Evolutionary conservation across 2,888 invertebrate species (phyloP).

Genomic region (Branchipolynoe longqiensis): DNA sequence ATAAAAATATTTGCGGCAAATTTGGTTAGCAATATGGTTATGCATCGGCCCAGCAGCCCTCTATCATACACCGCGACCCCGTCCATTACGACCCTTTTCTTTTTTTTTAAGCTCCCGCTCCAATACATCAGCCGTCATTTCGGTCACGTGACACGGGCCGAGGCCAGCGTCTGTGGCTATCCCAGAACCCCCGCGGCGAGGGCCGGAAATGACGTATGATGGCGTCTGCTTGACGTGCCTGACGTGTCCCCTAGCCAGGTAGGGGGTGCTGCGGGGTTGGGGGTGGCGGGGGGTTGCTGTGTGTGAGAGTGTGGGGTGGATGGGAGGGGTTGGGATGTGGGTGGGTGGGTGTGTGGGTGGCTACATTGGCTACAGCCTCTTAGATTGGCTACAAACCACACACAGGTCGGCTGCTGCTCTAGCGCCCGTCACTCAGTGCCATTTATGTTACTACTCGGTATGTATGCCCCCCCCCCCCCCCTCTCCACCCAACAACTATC

Average conservation of each 20-base stretch:
- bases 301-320: not conserved
- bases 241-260: conserved; percentile 39
- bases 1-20: too few relatives aligned
- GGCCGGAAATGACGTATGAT: conserved; percentile 49
- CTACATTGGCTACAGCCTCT: too few relatives aligned
- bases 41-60: not conserved
- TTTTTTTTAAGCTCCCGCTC: not conserved
- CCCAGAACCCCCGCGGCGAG: conserved; percentile 34
- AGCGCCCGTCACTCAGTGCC: not conserved
- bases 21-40: too few relatives aligned
- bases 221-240: conserved; percentile 41
- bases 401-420: not conserved
- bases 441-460: conserved; percentile 26
- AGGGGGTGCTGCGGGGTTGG: not conserved
- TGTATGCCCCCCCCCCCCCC: not conserved
- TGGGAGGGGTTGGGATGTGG: not conserved
- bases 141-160: conserved; percentile 39
- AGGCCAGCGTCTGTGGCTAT: conserved; percentile 13
- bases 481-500: too few relatives aligned
- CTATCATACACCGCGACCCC: conserved; percentile 23
- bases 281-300: not conserved
- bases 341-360: not conserved
- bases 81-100: not conserved
- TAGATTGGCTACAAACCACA: too few relatives aligned
- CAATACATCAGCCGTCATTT: conserved; percentile 38